These are phyloP conservation scores for Tetraodon nigroviridis DNA, from an alignment of 2,113 vertebrate species.

Conservation along the genomic window DNA sequence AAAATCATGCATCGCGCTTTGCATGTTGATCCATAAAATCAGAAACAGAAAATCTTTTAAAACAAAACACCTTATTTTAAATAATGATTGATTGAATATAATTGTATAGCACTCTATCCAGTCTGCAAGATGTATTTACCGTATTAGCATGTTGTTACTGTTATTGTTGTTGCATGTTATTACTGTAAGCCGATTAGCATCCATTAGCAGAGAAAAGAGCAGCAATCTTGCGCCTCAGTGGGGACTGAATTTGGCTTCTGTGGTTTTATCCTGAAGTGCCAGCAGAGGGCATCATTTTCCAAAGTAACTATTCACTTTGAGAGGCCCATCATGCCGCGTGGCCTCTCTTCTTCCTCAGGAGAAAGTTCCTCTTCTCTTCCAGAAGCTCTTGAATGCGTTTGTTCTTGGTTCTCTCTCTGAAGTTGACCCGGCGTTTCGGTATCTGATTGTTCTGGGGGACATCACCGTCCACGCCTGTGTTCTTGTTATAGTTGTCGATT, in stretches of 20 bases:
- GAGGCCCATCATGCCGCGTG: slow-evolving; percentile 47
- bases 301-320: slow-evolving; percentile 24
- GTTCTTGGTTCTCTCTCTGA: slow-evolving; percentile 87
- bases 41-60: too few relatives aligned
- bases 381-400: slow-evolving; percentile 93
- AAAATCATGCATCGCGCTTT: too few relatives aligned
- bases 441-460: slow-evolving; percentile 85
- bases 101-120: slow-evolving; percentile 7
- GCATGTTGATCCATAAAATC: too few relatives aligned
- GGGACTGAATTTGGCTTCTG: slow-evolving; percentile 20
- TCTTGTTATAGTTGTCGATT: slow-evolving; percentile 79
- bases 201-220: slow-evolving; percentile 12
- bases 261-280: slow-evolving; percentile 27
- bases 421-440: slow-evolving; percentile 74
- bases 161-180: not conserved
- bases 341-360: slow-evolving; percentile 78
- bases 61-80: too few relatives aligned
- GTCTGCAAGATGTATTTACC: slow-evolving; percentile 4
- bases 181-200: not conserved
- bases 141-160: not conserved
- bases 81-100: not conserved
- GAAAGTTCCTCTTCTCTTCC: slow-evolving; percentile 83
- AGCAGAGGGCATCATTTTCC: slow-evolving; percentile 6
- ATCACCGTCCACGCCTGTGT: slow-evolving; percentile 69
- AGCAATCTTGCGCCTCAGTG: slow-evolving; percentile 43